phyloP scores from a whole-genome alignment of 2,888 invertebrate species.

The Eristalis tenax region DNA sequence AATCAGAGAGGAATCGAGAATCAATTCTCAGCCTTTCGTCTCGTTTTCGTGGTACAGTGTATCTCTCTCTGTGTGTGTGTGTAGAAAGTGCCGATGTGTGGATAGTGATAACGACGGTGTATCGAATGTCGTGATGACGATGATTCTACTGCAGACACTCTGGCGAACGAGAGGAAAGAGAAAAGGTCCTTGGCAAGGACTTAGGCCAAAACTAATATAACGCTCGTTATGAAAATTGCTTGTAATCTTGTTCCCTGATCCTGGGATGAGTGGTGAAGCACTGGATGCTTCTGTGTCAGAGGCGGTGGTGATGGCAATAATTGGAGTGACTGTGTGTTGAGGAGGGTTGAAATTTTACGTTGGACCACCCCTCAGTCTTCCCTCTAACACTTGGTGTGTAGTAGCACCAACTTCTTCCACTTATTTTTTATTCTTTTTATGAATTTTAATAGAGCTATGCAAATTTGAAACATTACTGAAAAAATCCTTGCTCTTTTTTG shows the following conservation, averaged over 20 bases:
- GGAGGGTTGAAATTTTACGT: conserved; percentile 49
- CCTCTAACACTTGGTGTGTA: neutral
- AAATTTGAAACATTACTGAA: conserved; percentile 64
- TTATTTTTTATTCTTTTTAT: conserved; percentile 72
- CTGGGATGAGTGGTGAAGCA: conserved; percentile 35
- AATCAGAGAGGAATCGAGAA: conserved; percentile 67
- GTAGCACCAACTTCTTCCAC: conserved; percentile 56
- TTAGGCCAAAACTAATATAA: conserved; percentile 71
- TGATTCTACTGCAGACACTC: conserved; percentile 22
- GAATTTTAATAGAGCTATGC: conserved; percentile 70
- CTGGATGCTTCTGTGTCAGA: conserved; percentile 27
- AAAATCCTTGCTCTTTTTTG: conserved; percentile 66
- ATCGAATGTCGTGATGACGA: conserved; percentile 53
- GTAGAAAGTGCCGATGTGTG: conserved; percentile 17
- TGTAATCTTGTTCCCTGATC: conserved; percentile 64
- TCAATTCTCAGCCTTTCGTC: conserved; percentile 47
- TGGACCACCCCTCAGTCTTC: neutral
- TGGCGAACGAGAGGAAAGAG: conserved; percentile 9
- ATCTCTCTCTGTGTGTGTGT: too few relatives aligned
- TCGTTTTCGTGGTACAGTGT: neutral
- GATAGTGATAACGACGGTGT: conserved; percentile 13
- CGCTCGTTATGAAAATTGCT: conserved; percentile 72
- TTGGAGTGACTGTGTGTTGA: conserved; percentile 51
- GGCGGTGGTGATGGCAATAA: conserved; percentile 64
- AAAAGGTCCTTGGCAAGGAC: conserved; percentile 62